Conservation (phyloP, 2,888 invertebrate genomes). For the Pyrgus malvae region DNA sequence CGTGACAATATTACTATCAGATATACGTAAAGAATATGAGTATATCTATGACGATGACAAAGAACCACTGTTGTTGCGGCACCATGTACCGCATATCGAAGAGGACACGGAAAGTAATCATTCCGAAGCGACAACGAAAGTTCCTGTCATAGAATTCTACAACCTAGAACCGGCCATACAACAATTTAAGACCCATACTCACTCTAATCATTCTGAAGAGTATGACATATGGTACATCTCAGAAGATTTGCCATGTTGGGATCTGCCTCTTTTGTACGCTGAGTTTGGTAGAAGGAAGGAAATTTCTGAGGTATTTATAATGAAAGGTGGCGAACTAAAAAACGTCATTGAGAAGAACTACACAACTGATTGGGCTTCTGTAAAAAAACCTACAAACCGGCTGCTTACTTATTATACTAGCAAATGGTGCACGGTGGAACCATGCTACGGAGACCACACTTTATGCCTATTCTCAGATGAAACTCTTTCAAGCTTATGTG, state of each 20-base stretch:
- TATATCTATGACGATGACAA: conserved; percentile 41
- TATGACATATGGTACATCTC: conserved; percentile 59
- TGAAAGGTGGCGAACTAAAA: conserved; percentile 46
- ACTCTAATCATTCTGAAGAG: conserved; percentile 23
- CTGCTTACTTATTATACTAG: conserved; percentile 38
- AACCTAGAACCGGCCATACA: conserved; percentile 54
- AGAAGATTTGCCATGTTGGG: conserved; percentile 65
- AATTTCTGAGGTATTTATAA: conserved; percentile 50
- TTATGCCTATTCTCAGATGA: conserved; percentile 60
- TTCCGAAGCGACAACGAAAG: conserved; percentile 12
- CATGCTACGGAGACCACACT: conserved; percentile 71
- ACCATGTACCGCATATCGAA: conserved; percentile 3
- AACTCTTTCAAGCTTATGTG: conserved; percentile 53
- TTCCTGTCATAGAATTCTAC: conserved; percentile 46
- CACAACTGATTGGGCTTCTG: conserved; percentile 7
- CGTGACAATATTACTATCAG: background rate
- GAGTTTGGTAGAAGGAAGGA: conserved; percentile 42
- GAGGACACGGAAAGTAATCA: background rate
- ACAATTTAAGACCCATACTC: conserved; percentile 30
- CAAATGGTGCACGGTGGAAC: conserved; percentile 64
- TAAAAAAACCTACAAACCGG: conserved; percentile 8
- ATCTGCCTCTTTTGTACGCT: conserved; percentile 62
- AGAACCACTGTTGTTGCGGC: conserved; percentile 15
- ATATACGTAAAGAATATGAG: conserved; percentile 44
- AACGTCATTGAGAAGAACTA: conserved; percentile 46